Percentiles rank a stretch among this genome's conserved stretches.
Evolutionary conservation across 2,888 invertebrate species (phyloP).

Genomic region (Lepidocyrtoides sp.): DNA sequence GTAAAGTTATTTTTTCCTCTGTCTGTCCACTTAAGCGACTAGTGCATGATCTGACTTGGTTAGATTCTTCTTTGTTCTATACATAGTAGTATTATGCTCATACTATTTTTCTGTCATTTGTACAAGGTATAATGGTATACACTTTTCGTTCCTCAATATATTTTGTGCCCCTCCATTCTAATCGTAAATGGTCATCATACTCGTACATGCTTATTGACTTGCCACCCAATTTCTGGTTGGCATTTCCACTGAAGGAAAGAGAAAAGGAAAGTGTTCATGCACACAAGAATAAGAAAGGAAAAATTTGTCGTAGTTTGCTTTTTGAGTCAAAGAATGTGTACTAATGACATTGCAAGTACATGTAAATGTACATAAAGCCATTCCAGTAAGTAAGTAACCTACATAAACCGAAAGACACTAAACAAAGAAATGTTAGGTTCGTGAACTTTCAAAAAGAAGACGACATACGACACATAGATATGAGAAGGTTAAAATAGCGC

Average conservation of each 20-base stretch:
- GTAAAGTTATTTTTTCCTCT: too few species aligned
- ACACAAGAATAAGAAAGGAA: conserved; percentile 9
- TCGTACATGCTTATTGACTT: conserved; percentile 65
- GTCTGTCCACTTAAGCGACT: too few species aligned
- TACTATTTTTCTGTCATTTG: neutral
- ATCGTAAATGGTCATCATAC: neutral
- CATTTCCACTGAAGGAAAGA: conserved; percentile 31
- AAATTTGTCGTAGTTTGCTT: neutral
- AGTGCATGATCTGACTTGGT: too few species aligned
- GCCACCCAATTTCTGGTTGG: conserved; percentile 65
- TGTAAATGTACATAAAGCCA: neutral
- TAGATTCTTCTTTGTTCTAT: too few species aligned
- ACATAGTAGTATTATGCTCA: too few species aligned
- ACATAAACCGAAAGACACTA: neutral
- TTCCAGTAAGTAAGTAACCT: conserved; percentile 39
- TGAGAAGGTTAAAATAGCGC: too few species aligned
- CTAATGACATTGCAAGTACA: neutral
- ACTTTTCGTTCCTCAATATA: too few species aligned
- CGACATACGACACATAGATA: too few species aligned
- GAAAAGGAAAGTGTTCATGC: conserved; percentile 30
- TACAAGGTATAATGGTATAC: too few species aligned
- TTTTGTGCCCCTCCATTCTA: too few species aligned
- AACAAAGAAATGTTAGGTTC: neutral
- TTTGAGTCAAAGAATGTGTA: neutral
- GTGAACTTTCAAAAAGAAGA: neutral